Base-by-base conservation (phyloP, 1,140 invertebrate genomes). In the Drosophila kanapiae region DNA sequence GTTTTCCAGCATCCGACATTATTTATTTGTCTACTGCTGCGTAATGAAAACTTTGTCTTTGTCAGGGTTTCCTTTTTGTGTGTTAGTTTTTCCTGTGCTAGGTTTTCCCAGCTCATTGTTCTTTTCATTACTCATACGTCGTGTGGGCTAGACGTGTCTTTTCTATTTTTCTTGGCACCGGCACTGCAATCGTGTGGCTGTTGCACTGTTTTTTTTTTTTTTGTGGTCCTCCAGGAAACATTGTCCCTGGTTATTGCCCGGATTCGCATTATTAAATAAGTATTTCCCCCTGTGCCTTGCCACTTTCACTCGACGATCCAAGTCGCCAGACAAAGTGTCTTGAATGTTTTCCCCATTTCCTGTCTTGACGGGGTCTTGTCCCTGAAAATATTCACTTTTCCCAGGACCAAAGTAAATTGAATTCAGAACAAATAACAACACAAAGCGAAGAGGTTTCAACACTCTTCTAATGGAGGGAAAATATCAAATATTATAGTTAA, bases 1-100 rank as follows among this genome's bases (percentile, higher is more conserved):
- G 42, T 49, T 65, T 45, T 59, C 23, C 69, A 75, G 67, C 51
- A 78, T 85, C 78, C 85, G 67, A 75, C 75, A 78, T 83, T 74
- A 51, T 51, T 67, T 78, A 60, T 74, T 82, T 75, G 80, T 83
- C 81, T 65, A 43, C 54, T 43, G 61, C 77, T 80, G 81, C 60
- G 84, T 85, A 88, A 88, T 88, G 85, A 88, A 90, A 90, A 90
- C 59, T 88, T 90, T 88, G 69, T 90, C 85, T 90, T 81, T 88
- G 78, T 90, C 84, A 61, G 59, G 67, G 54, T 75, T 75, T 57
- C 11, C 3, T 18, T 37, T 38, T 54, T 37, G n/a, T 40, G 13
- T 38, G 37, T 71, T 48, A 49, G 45, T 62, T 80, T 58, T 61
- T 60, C 64, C 45, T 59, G 40, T 42, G 40, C 53, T 9, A 47